Base-by-base conservation (phyloP, 2,113 vertebrate genomes). In the Panthera tigris region DNA sequence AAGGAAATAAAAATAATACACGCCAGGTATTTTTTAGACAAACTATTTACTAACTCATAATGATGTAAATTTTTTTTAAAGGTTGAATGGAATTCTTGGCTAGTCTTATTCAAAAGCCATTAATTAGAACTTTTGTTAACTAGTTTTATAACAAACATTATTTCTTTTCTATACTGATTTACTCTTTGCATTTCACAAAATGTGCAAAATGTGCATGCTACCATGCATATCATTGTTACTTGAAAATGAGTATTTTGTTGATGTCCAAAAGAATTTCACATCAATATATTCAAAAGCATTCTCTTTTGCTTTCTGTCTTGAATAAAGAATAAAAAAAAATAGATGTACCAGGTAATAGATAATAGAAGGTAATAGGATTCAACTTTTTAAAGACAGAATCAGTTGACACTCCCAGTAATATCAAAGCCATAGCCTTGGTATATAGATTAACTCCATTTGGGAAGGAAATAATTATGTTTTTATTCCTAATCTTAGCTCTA, bases 1-100 rank as follows among this genome's bases (percentile, higher is more conserved):
- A 94, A 93, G 13, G 52, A 95, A 91, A 94, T 91, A 36, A 92
- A 96, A 71, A 83, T 90, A 92, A 84, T 76, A 87, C 91, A 93
- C 91, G 33, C 13, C 36, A 89, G 29, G 3, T 13, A 63, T 36
- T 74, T 94, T 92, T 96, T 29, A 88, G 79, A 82, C 14, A 82
- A 73, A 73, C 36, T 80, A 68, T 84, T 94, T 80, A 48, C 45
- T 94, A 96, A 91, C 48, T 84, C 52, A 36, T 52, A 91, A 74
- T 69, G 76, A 39, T 66, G 7, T 27, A 57, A n/a, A 50, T 33
- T 57, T 96, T 94, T 50, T 3, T 13, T 0, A 55, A 91, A 83
- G n/a, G 12, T 79, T 50, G 39, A 85, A 29, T 89, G 29, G 7
- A 89, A 31, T 57, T 92, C 23, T 80, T 89, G 68, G 21, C 21